Evolutionary conservation across 2,113 vertebrate genomes (phyloP).

Genomic region (Callipepla squamata): DNA sequence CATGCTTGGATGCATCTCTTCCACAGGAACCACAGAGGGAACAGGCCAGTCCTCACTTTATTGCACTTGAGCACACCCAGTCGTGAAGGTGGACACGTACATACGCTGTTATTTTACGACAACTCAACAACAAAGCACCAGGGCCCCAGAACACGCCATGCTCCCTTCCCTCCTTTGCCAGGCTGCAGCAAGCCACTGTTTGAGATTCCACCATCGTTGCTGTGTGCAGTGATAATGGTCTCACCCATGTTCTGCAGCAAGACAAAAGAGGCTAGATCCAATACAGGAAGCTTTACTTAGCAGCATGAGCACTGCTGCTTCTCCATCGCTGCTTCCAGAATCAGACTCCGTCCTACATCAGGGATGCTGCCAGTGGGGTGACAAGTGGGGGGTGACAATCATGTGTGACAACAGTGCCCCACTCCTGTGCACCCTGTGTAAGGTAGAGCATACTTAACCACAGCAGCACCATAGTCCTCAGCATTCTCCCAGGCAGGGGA

Average conservation of each 20-base stretch:
- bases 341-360: not conserved
- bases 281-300: not conserved
- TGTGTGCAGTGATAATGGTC: too few relatives aligned
- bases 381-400: not conserved
- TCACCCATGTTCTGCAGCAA: not conserved
- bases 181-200: rapidly evolving
- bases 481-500: not conserved
- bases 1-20: not conserved
- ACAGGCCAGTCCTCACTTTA: slow-evolving; percentile 43
- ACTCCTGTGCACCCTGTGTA: not conserved
- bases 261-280: not conserved
- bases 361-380: not conserved
- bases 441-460: slow-evolving; percentile 39
- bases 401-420: not conserved
- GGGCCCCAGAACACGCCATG: rapidly evolving
- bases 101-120: not conserved
- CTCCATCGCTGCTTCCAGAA: not conserved
- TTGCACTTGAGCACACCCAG: slow-evolving; percentile 32
- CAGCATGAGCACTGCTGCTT: not conserved
- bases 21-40: not conserved
- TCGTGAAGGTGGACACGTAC: rapidly evolving
- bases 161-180: not conserved
- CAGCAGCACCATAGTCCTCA: rapidly evolving
- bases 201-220: not conserved
- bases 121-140: not conserved